These are phyloP conservation scores for Pinna nobilis DNA, from an alignment of 1,140 invertebrate species.

Conservation along the genomic window DNA sequence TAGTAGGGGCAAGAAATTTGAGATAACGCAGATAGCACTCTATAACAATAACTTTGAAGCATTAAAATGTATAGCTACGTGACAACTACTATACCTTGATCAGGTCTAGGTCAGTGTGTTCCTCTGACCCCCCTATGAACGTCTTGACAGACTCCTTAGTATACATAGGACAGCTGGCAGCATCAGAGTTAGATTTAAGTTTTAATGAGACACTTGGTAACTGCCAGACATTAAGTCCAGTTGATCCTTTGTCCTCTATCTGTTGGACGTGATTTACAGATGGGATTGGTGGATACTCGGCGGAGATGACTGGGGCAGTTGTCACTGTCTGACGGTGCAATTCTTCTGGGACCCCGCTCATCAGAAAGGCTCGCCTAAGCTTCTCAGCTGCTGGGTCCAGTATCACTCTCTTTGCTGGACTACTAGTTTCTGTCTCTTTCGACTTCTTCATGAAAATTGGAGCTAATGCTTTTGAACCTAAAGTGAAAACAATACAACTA, in stretches of 20 bases:
- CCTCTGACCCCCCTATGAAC: not conserved
- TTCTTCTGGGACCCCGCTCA: slow-evolving; percentile 66
- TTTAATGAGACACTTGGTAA: not conserved
- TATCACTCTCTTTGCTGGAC: slow-evolving; percentile 8
- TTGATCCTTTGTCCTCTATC: not conserved
- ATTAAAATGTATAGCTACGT: too few relatives aligned
- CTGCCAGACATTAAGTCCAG: not conserved
- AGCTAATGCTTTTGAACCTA: slow-evolving; percentile 48
- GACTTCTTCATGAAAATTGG: slow-evolving; percentile 58
- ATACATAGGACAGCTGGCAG: not conserved
- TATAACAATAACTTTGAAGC: too few relatives aligned
- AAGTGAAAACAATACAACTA: too few relatives aligned
- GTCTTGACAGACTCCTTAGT: not conserved
- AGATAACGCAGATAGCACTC: too few relatives aligned
- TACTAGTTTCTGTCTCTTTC: slow-evolving; percentile 21
- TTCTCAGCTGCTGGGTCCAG: slow-evolving; percentile 55
- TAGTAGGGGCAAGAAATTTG: too few relatives aligned
- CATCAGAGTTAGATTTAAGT: not conserved
- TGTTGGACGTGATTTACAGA: slow-evolving; percentile 59
- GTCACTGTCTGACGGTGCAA: slow-evolving; percentile 46
- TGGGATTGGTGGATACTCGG: slow-evolving; percentile 57
- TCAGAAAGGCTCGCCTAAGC: slow-evolving; percentile 59
- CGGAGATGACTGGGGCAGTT: not conserved
- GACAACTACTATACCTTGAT: too few relatives aligned
- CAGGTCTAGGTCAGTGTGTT: not conserved